These are phyloP conservation scores for Theocolax elegans DNA, from an alignment of 1,140 invertebrate genomes.

Conservation along the genomic window DNA sequence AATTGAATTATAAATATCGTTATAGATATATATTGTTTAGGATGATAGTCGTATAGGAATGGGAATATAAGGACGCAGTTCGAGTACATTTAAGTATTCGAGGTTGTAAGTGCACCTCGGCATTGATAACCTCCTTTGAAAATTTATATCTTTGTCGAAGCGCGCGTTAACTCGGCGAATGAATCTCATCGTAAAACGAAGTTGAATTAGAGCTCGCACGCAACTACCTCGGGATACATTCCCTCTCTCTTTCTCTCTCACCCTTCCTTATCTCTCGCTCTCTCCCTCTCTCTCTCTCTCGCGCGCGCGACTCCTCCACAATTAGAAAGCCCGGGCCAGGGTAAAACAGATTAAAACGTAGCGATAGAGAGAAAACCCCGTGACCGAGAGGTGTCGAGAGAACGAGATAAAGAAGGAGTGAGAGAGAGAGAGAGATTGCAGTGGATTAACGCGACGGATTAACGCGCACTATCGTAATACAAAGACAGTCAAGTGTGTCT, in stretches of 20 bases:
- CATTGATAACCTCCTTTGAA: slow-evolving; percentile 18
- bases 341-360: background rate
- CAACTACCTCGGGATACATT: background rate
- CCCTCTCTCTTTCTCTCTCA: background rate
- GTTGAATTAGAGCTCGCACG: slow-evolving; percentile 14
- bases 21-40: too few species aligned
- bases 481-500: background rate
- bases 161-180: background rate
- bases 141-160: slow-evolving; percentile 27
- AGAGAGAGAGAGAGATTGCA: background rate
- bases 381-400: background rate
- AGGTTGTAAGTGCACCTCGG: background rate
- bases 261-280: background rate
- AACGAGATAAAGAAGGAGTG: background rate
- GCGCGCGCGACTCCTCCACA: too few species aligned
- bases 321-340: background rate
- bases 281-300: background rate
- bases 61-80: too few species aligned
- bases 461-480: background rate
- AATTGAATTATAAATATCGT: too few species aligned
- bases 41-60: too few species aligned
- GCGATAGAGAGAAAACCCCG: background rate
- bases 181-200: slow-evolving; percentile 30
- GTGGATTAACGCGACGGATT: slow-evolving; percentile 12
- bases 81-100: too few species aligned